A percentile compares a stretch with the other conserved stretches of the same genome.
Evolutionary conservation across 2,888 invertebrate genomes (phyloP).

Genomic region (Gibbula magus): DNA sequence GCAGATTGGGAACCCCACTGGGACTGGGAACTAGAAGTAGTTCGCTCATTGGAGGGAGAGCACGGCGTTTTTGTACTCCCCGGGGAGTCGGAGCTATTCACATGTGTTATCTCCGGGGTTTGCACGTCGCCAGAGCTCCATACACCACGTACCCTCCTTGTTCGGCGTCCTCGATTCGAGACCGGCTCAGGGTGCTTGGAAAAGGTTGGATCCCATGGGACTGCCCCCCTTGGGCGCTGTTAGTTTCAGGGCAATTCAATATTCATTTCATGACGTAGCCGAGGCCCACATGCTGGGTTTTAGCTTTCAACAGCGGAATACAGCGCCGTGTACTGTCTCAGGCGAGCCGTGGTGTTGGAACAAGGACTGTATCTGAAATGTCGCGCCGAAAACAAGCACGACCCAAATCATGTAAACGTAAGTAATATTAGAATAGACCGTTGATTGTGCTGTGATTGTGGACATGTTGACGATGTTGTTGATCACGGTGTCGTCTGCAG

Average conservation of each 20-base stretch:
- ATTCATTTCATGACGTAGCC: constrained; percentile 63
- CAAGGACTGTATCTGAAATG: constrained; percentile 40
- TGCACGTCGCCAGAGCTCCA: constrained; percentile 43
- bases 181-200: constrained; percentile 42
- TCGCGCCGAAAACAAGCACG: constrained; percentile 65
- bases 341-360: neutral
- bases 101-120: constrained; percentile 47
- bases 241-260: constrained; percentile 66
- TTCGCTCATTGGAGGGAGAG: constrained; percentile 24
- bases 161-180: constrained; percentile 35
- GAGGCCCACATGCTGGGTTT: constrained; percentile 54
- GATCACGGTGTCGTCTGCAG: too few species aligned
- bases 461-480: neutral
- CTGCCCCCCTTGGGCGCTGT: constrained; percentile 60
- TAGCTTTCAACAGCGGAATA: constrained; percentile 47
- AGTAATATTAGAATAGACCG: constrained; percentile 41
- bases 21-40: constrained; percentile 44
- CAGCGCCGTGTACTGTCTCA: constrained; percentile 27
- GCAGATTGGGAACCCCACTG: constrained; percentile 51
- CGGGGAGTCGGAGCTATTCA: constrained; percentile 39
- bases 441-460: constrained; percentile 2
- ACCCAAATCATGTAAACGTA: constrained; percentile 63
- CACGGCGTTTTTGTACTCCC: constrained; percentile 33
- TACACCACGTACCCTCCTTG: constrained; percentile 47
- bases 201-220: constrained; percentile 57